A percentile compares a stretch with the other conserved stretches of the same genome.
Evolutionary conservation across 2,888 invertebrate species (phyloP).

Genomic region (Belgica antarctica): DNA sequence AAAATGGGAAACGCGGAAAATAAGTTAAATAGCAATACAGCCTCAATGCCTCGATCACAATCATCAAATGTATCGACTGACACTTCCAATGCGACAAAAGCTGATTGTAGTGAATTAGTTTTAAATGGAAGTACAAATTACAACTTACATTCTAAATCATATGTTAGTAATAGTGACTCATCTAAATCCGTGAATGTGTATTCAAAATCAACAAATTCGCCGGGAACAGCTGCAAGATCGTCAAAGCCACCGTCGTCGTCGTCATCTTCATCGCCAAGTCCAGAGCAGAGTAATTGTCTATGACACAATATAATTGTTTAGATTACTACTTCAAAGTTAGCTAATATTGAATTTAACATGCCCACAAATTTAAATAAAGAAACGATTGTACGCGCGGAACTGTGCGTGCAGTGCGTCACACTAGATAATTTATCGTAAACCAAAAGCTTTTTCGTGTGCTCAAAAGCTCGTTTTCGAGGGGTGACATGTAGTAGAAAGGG

Average conservation of each 20-base stretch:
- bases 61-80: slow-evolving; percentile 17
- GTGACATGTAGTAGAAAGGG: too few relatives aligned
- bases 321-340: neutral
- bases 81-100: slow-evolving; percentile 12
- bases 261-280: slow-evolving; percentile 4
- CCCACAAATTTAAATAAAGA: neutral
- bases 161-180: neutral
- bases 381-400: too few relatives aligned
- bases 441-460: too few relatives aligned
- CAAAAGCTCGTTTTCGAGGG: too few relatives aligned
- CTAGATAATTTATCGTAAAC: too few relatives aligned
- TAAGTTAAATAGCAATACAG: neutral
- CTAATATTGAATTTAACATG: slow-evolving; percentile 15
- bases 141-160: slow-evolving; percentile 28
- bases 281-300: slow-evolving; percentile 21
- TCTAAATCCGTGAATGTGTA: neutral
- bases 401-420: too few relatives aligned
- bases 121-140: slow-evolving; percentile 31
- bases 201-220: neutral
- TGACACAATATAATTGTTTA: slow-evolving; percentile 23
- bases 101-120: slow-evolving; percentile 22
- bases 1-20: neutral
- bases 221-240: neutral
- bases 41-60: slow-evolving; percentile 18
- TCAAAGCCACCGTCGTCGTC: slow-evolving; percentile 2